Evolutionary conservation across 1,140 invertebrate species (phyloP).

Genomic region (Neodiprion fabricii): DNA sequence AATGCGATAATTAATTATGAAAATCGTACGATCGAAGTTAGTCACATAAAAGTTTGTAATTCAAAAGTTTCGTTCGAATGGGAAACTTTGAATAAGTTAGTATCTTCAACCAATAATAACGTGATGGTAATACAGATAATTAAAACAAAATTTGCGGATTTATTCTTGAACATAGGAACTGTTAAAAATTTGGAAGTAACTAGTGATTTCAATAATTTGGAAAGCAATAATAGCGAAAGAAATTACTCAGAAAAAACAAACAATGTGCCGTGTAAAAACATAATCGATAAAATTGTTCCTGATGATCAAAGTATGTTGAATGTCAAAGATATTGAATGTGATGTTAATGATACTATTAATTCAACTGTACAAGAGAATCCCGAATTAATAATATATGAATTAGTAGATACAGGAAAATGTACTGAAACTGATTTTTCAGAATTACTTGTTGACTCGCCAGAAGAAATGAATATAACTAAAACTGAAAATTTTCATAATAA

Average conservation of each 20-base stretch:
- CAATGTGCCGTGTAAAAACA: neutral
- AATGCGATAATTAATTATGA: slow-evolving; percentile 1
- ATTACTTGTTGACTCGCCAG: neutral
- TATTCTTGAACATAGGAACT: too few relatives aligned
- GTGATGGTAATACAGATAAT: slow-evolving; percentile 3
- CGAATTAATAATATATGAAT: neutral
- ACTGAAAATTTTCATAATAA: neutral
- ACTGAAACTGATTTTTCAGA: too few relatives aligned
- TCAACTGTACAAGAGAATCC: neutral
- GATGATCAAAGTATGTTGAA: neutral
- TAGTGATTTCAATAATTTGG: neutral
- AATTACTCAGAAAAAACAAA: neutral
- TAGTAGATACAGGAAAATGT: neutral
- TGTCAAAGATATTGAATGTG: neutral
- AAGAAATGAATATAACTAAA: neutral
- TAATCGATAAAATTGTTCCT: neutral
- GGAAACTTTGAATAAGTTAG: neutral
- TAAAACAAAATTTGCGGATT: neutral
- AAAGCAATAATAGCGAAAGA: too few relatives aligned
- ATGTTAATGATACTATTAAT: neutral
- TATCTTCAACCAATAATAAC: neutral
- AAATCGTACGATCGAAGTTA: slow-evolving; percentile 9
- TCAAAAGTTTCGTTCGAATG: neutral
- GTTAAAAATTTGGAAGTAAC: neutral
- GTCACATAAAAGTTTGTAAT: neutral